These are phyloP conservation scores for Molossus molossus DNA, from an alignment of 2,797 vertebrate species.

Conservation along the genomic window DNA sequence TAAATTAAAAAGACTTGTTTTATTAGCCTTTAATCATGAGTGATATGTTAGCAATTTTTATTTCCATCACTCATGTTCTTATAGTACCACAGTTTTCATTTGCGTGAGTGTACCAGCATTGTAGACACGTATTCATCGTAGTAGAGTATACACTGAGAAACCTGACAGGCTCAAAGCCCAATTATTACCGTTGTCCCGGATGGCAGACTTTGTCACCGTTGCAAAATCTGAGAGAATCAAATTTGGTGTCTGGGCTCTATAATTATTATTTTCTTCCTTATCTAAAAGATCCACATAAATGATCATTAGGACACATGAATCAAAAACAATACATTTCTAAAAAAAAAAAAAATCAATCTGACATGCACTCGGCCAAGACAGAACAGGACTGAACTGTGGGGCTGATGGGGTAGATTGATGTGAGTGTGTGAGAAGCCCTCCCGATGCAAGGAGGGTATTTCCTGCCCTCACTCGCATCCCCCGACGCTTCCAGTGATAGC, in stretches of 20 bases:
- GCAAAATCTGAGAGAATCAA: slow-evolving; percentile 58
- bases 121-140: slow-evolving; percentile 24
- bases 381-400: not conserved
- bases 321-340: slow-evolving; percentile 1
- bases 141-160: slow-evolving; percentile 67
- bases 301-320: slow-evolving; percentile 33
- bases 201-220: not conserved
- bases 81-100: slow-evolving; percentile 66
- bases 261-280: slow-evolving; percentile 69
- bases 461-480: not conserved
- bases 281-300: slow-evolving; percentile 37
- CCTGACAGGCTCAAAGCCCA: not conserved
- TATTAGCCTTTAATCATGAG: slow-evolving; percentile 46
- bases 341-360: slow-evolving; percentile 15
- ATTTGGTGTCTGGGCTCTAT: slow-evolving; percentile 9
- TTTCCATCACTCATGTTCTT: slow-evolving; percentile 50
- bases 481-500: slow-evolving; percentile 44
- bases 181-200: not conserved
- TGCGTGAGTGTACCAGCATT: slow-evolving; percentile 19
- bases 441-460: slow-evolving; percentile 51
- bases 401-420: not conserved
- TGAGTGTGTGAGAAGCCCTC: slow-evolving; percentile 56
- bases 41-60: slow-evolving; percentile 64
- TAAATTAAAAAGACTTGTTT: slow-evolving; percentile 64
- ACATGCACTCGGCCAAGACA: slow-evolving; percentile 2